Evolutionary conservation across 2,113 vertebrate genomes (phyloP).

Genomic region (Laterallus jamaicensis): DNA sequence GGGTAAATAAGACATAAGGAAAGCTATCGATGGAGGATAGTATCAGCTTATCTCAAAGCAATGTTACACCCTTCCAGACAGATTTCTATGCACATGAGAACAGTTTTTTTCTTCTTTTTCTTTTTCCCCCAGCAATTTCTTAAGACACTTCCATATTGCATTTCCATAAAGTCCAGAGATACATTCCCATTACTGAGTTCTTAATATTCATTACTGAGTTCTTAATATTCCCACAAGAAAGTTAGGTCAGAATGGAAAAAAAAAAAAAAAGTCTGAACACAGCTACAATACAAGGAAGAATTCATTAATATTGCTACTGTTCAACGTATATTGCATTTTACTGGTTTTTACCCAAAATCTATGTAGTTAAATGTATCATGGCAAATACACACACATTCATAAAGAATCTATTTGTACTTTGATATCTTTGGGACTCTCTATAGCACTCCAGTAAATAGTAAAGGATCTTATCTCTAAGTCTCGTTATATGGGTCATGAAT

Average conservation of each 20-base stretch:
- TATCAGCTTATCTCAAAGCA: neutral
- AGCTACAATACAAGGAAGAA: neutral
- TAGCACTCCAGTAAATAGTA: neutral
- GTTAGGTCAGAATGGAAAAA: neutral
- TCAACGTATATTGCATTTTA: neutral
- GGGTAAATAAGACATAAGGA: neutral
- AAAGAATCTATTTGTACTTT: neutral
- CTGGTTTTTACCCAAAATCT: neutral
- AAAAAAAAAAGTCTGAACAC: neutral
- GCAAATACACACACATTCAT: neutral
- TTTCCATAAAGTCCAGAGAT: neutral
- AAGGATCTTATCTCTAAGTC: neutral
- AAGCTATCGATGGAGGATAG: neutral
- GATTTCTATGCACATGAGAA: neutral
- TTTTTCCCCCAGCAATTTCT: neutral
- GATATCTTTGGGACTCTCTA: neutral
- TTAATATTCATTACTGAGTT: neutral
- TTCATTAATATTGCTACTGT: neutral
- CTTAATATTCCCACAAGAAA: neutral
- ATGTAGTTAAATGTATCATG: neutral
- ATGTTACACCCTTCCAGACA: neutral
- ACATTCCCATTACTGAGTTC: neutral
- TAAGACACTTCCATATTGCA: neutral
- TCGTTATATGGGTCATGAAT: slow-evolving; percentile 49
- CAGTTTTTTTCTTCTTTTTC: neutral